phyloP scores from a whole-genome alignment of 1,140 invertebrate genomes.

The Brachionus paranguensis region DNA sequence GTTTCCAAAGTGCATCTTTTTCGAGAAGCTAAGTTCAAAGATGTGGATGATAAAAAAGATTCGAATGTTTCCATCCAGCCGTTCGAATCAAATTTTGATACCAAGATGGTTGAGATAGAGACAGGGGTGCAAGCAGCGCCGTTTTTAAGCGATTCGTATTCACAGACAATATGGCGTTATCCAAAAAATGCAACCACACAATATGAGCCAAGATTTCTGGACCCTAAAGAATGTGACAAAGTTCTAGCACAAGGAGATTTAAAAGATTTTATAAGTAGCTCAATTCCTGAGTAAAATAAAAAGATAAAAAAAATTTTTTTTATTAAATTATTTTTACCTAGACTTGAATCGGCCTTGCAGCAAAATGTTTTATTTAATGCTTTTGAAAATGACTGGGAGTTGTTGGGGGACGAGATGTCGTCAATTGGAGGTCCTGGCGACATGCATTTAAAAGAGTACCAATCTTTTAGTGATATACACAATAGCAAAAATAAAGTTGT shows the following conservation, averaged over 20 bases:
- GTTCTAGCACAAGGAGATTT: conserved; percentile 44
- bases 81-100: conserved; percentile 48
- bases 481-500: conserved; percentile 56
- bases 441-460: conserved; percentile 57
- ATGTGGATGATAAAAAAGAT: conserved; percentile 31
- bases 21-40: not conserved
- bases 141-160: conserved; percentile 42
- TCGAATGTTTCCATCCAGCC: conserved; percentile 42
- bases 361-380: conserved; percentile 56
- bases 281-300: conserved; percentile 2
- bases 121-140: conserved; percentile 52
- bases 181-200: conserved; percentile 52
- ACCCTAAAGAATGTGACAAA: conserved; percentile 47
- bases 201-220: conserved; percentile 50
- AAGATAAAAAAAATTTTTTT: not conserved
- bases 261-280: conserved; percentile 45
- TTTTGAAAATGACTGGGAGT: conserved; percentile 53
- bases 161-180: conserved; percentile 54
- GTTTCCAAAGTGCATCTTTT: not conserved
- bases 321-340: conserved; percentile 38
- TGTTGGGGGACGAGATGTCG: conserved; percentile 49
- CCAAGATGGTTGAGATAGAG: conserved; percentile 50
- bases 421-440: conserved; percentile 54
- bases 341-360: conserved; percentile 53
- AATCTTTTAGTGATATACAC: conserved; percentile 57